phyloP scores from a whole-genome alignment of 35 echinoderm and acorn worm genomes.

The Eucidaris tribuloides region DNA sequence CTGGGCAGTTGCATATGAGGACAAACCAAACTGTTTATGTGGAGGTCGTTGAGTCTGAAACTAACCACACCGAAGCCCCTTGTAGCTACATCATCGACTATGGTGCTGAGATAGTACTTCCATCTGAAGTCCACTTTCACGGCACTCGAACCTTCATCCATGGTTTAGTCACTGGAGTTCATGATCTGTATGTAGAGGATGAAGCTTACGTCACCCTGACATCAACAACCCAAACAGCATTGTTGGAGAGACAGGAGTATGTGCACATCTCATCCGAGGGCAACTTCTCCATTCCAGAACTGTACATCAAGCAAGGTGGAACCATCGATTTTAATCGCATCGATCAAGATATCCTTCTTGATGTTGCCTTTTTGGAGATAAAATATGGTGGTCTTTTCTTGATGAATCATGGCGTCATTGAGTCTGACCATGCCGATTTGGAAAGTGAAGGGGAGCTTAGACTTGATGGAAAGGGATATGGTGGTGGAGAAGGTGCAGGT shows the following conservation, averaged over 20 bases:
- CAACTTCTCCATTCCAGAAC: slow-evolving; percentile 76
- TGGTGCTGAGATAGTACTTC: slow-evolving; percentile 74
- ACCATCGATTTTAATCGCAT: slow-evolving; percentile 47
- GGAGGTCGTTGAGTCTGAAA: slow-evolving; percentile 81
- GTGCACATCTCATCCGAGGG: slow-evolving; percentile 75
- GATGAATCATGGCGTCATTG: slow-evolving; percentile 81
- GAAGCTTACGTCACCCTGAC: slow-evolving; percentile 52
- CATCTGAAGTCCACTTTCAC: slow-evolving; percentile 88
- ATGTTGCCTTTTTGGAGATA: slow-evolving; percentile 72
- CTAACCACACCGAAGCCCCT: slow-evolving; percentile 81
- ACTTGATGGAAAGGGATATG: slow-evolving; percentile 67
- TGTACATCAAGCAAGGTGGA: slow-evolving; percentile 76
- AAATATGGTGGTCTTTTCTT: slow-evolving; percentile 66
- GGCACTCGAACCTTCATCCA: slow-evolving; percentile 74
- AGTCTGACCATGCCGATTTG: slow-evolving; percentile 78
- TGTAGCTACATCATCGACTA: slow-evolving; percentile 85
- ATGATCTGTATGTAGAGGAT: slow-evolving; percentile 80
- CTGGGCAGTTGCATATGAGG: slow-evolving; percentile 81
- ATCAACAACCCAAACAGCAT: slow-evolving; percentile 84
- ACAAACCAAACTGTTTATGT: slow-evolving; percentile 70
- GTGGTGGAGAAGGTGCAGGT: slow-evolving; percentile 48
- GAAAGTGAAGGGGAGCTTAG: slow-evolving; percentile 75
- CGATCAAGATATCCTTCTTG: slow-evolving; percentile 47
- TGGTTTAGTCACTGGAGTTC: slow-evolving; percentile 74
- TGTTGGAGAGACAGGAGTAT: slow-evolving; percentile 74